Base-by-base conservation (phyloP, 2,888 invertebrate genomes). In the Resseliella maxima region DNA sequence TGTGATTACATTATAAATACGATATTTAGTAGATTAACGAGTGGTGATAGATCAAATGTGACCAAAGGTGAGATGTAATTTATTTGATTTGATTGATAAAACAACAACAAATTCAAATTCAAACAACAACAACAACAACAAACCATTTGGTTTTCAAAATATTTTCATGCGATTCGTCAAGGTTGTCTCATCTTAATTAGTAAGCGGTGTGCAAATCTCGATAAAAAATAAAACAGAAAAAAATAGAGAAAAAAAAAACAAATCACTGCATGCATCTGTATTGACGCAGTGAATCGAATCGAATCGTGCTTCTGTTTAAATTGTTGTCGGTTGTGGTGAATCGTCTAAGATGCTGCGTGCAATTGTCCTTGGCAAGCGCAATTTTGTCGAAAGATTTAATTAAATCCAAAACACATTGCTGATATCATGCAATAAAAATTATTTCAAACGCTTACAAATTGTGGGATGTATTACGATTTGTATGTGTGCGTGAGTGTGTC, bases 1-100 rank as follows among this genome's bases (percentile, higher is more conserved):
- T 72, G 72, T 72, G 72, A 72, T 35, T 72, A 72, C 18, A 72
- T 72, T 31, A n/a, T 21, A 72, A 72, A 27, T 72, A 72, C 72
- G 31, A 72, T 72, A 72, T 31, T 72, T 0, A 72, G n/a, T 72
- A 72, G 31, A 31, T 15, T 72, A 72, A 31, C 72, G 35, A 72
- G 15, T 72, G 72, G 72, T 72, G 72, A 72, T 72, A 72, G 31
- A 72, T 72, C 72, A 15, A 72, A 72, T 72, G 31, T n/a, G 31
- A 12, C 72, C 18, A 72, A 72, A 72, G 72, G 72, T 72, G 72
- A 72, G 72, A 31, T 72, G 0, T 72, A 72, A 31, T 72, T 72
- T 15, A 15, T 59, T 72, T 35, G 31, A 72, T 72, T 59, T 24
- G n/a, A 0, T 59, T n/a, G n/a, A n/a, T n/a, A n/a, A n/a, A n/a